These are phyloP conservation scores for Cepaea hortensis DNA, from an alignment of 2,888 invertebrate genomes.

Conservation along the genomic window DNA sequence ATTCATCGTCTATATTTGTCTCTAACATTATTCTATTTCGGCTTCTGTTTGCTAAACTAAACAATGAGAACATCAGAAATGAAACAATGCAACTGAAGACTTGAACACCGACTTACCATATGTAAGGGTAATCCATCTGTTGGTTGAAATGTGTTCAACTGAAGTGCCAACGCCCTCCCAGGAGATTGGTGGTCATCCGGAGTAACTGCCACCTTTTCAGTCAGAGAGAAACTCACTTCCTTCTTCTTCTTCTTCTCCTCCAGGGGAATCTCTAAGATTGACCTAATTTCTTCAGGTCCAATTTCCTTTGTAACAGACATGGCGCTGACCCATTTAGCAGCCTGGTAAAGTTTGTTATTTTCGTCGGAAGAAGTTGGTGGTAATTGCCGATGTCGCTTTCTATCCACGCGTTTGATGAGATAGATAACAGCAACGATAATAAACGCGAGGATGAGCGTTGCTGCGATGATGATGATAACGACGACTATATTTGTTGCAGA, in stretches of 20 bases:
- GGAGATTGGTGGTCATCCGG: slow-evolving; percentile 62
- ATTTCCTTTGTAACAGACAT: slow-evolving; percentile 42
- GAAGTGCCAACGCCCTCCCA: slow-evolving; percentile 54
- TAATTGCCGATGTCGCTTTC: slow-evolving; percentile 46
- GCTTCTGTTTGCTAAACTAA: not conserved
- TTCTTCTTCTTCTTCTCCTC: slow-evolving; percentile 61
- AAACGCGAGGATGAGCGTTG: slow-evolving; percentile 61
- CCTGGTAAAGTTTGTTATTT: slow-evolving; percentile 53
- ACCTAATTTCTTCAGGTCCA: slow-evolving; percentile 26
- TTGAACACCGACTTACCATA: slow-evolving; percentile 35
- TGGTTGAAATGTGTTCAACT: slow-evolving; percentile 51
- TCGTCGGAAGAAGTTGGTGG: slow-evolving; percentile 26
- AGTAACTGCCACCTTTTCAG: slow-evolving; percentile 53
- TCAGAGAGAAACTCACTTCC: slow-evolving; percentile 69
- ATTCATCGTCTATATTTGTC: no score
- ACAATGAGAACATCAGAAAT: not conserved
- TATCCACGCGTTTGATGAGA: slow-evolving; percentile 59
- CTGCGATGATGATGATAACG: slow-evolving; percentile 62
- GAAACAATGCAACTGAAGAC: not conserved
- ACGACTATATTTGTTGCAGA: slow-evolving; percentile 56
- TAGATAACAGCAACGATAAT: slow-evolving; percentile 64
- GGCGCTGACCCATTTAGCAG: slow-evolving; percentile 51
- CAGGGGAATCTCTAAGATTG: slow-evolving; percentile 54
- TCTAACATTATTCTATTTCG: no score
- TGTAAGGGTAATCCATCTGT: slow-evolving; percentile 29